Evolutionary conservation across 1,140 invertebrate genomes (phyloP).

Genomic region (Cepaea nemoralis): DNA sequence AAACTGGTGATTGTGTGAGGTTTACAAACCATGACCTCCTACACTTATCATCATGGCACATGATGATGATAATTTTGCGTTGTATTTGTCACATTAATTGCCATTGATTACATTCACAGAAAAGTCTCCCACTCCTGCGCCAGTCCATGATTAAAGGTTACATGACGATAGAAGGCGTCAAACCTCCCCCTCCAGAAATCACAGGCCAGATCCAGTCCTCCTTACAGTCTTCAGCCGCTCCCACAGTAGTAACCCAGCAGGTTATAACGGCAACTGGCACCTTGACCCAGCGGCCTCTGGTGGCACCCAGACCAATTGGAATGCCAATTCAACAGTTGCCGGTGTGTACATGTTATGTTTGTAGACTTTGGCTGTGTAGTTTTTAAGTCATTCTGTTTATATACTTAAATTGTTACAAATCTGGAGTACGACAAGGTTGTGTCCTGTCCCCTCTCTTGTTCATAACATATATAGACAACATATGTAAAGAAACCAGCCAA

Average conservation of each 20-base stretch:
- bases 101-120: conserved; percentile 80
- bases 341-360: background rate
- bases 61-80: too few species aligned
- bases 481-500: too few species aligned
- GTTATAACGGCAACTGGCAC: conserved; percentile 37
- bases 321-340: conserved; percentile 20
- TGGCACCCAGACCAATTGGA: conserved; percentile 7
- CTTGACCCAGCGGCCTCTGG: conserved; percentile 20
- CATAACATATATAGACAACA: too few species aligned
- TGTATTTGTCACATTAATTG: too few species aligned
- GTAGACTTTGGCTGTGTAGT: too few species aligned
- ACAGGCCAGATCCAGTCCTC: conserved; percentile 40
- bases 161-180: conserved; percentile 94
- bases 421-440: too few species aligned
- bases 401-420: too few species aligned
- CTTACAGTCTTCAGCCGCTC: background rate
- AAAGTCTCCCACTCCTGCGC: conserved; percentile 92
- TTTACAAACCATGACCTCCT: too few species aligned
- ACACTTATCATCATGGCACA: too few species aligned
- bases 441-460: too few species aligned
- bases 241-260: conserved; percentile 27
- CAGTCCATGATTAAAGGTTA: conserved; percentile 91
- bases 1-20: too few species aligned
- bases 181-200: conserved; percentile 78
- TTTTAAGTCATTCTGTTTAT: too few species aligned